Evolutionary conservation across 2,113 vertebrate genomes (phyloP), one percentile per base, ranked within the genome.

Genomic region (Lasiurus cinereus): DNA sequence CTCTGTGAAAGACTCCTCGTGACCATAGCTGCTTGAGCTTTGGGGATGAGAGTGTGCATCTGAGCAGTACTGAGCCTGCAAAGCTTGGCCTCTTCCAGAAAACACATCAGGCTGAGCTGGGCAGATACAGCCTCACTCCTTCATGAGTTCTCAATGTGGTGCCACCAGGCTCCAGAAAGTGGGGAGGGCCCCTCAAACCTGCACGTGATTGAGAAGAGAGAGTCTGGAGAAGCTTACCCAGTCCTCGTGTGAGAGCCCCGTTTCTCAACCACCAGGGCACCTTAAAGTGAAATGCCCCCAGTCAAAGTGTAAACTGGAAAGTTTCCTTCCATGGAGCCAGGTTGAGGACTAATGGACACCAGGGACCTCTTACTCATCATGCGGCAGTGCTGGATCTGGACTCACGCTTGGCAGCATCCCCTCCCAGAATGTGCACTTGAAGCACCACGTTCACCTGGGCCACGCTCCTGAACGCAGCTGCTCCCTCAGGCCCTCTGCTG

Each of bases 401-500:
- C 3, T 0, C 67, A 14, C 12, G 0, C 24, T 2, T 2, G 5
- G 29, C 0, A 27, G 62, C 8, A 0, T 0, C 9, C 36, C 12
- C 16, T 33, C 64, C 8, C 5, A 39, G 33, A 10, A 8, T 2
- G 3, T 1, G 8, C 14, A 0, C 10, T 52, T 19, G 4, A 59
- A 4, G 56, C 62, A 64, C 62, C 62, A 6, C 24, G 0, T 73
- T 33, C 27, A 3, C 52, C 6, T 12, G n/a, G 18, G 29, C 64
- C 64, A 9, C 16, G 6, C 31, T 0, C 0, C 0, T 0, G 18
- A 3, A 0, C 0, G 15, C 19, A 2, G 14, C 2, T 9, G 29
- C 16, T 14, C 8, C 36, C 27, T 24, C 8, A 0, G 1, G 16
- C 2, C 24, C n/a, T 0, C 2, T 0, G 5, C 6, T 0, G 6